A percentile compares a stretch with the other conserved stretches of the same genome.
phyloP scores from a whole-genome alignment of 2,888 invertebrate genomes.

The Drosophila fulvimacula region DNA sequence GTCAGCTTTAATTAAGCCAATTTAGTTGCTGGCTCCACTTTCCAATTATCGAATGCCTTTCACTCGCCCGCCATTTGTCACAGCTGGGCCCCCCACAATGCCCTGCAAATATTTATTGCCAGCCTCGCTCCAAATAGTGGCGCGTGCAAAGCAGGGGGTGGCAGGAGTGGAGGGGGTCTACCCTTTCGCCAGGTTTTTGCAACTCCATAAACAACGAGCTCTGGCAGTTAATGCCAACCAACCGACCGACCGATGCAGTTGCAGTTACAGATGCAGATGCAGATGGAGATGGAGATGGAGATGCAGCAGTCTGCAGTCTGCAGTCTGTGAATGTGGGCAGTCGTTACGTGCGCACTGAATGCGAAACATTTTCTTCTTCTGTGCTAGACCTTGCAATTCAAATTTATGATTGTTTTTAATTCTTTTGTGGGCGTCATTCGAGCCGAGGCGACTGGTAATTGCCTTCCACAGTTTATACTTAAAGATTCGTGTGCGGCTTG shows the following conservation, averaged over 20 bases:
- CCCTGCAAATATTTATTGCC: conserved; percentile 59
- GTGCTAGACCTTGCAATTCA: conserved; percentile 43
- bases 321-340: conserved; percentile 24
- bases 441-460: conserved; percentile 46
- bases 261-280: conserved; percentile 33
- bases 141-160: conserved; percentile 33
- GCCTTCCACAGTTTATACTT: conserved; percentile 22
- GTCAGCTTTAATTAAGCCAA: conserved; percentile 33
- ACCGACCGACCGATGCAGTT: conserved; percentile 22
- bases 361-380: conserved; percentile 19
- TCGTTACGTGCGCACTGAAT: conserved; percentile 59
- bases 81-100: conserved; percentile 36
- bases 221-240: conserved; percentile 33
- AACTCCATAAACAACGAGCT: conserved; percentile 62
- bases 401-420: conserved; percentile 72
- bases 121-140: conserved; percentile 50
- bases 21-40: conserved; percentile 46
- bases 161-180: conserved; percentile 5
- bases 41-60: conserved; percentile 63
- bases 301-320: conserved; percentile 5
- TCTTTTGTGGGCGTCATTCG: conserved; percentile 63
- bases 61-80: conserved; percentile 68
- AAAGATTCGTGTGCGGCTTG: conserved; percentile 6
- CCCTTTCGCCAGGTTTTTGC: conserved; percentile 59
- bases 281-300: conserved; percentile 8